These are phyloP conservation scores for Equus quagga DNA, from an alignment of 2,113 vertebrate species.

Conservation along the genomic window DNA sequence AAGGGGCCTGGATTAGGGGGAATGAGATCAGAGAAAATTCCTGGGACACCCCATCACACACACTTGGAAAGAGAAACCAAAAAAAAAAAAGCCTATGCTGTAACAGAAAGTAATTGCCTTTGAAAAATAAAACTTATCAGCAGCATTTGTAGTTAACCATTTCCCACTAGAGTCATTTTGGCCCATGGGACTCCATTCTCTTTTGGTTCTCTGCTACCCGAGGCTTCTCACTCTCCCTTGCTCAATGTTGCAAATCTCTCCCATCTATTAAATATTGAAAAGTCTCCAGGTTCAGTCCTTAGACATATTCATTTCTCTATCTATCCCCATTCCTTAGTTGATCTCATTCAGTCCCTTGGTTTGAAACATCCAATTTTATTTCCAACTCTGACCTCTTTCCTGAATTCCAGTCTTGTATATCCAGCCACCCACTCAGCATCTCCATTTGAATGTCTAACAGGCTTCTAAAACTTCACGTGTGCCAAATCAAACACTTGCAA, in stretches of 20 bases:
- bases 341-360: not conserved
- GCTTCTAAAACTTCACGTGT: not conserved
- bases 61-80: not conserved
- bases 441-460: not conserved
- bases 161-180: not conserved
- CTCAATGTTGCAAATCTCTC: not conserved
- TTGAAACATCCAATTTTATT: not conserved
- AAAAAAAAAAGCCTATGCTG: not conserved
- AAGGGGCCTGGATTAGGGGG: not conserved
- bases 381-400: not conserved
- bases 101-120: not conserved
- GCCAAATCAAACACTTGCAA: not conserved
- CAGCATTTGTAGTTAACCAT: not conserved
- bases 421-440: not conserved
- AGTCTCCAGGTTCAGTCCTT: not conserved
- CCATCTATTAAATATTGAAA: not conserved
- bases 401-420: not conserved
- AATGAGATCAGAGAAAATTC: conserved; percentile 67
- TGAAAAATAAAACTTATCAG: not conserved
- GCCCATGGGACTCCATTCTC: not conserved
- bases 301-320: not conserved
- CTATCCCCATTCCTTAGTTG: not conserved
- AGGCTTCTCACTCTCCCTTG: not conserved
- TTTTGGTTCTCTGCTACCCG: not conserved
- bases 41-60: not conserved